Evolutionary conservation across 2,113 vertebrate genomes (phyloP).

Genomic region (cat (Felis catus)): DNA sequence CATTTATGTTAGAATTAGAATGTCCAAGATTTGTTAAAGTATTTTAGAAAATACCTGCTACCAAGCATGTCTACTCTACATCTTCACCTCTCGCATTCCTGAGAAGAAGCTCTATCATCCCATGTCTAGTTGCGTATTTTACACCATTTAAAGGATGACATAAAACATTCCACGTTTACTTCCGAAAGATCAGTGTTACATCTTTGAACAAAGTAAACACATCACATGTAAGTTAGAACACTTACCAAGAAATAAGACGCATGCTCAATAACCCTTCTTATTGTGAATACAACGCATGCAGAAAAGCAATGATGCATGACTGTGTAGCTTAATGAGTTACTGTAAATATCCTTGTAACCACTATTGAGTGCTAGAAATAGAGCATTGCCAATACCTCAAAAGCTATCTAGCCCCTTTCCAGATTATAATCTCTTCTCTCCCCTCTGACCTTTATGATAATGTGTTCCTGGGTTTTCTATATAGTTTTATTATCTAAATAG

Average conservation of each 20-base stretch:
- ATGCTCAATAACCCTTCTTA: background rate
- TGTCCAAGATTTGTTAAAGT: background rate
- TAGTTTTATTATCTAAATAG: background rate
- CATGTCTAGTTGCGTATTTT: background rate
- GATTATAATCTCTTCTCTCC: background rate
- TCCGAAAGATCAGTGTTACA: background rate
- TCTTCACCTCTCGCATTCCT: background rate
- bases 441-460: background rate
- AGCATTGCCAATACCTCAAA: background rate
- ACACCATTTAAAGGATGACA: background rate
- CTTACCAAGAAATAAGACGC: background rate
- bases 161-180: background rate
- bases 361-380: background rate
- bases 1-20: background rate
- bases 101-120: background rate
- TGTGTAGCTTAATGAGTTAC: background rate
- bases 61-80: background rate
- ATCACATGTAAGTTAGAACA: background rate
- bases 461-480: background rate
- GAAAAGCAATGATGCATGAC: background rate
- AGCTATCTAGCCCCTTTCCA: background rate
- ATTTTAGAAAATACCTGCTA: background rate
- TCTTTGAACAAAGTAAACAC: slow-evolving; percentile 11
- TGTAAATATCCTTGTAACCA: background rate
- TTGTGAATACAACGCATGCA: background rate